phyloP scores from a whole-genome alignment of 1,140 invertebrate genomes.

The Tetramorium simillimum region DNA sequence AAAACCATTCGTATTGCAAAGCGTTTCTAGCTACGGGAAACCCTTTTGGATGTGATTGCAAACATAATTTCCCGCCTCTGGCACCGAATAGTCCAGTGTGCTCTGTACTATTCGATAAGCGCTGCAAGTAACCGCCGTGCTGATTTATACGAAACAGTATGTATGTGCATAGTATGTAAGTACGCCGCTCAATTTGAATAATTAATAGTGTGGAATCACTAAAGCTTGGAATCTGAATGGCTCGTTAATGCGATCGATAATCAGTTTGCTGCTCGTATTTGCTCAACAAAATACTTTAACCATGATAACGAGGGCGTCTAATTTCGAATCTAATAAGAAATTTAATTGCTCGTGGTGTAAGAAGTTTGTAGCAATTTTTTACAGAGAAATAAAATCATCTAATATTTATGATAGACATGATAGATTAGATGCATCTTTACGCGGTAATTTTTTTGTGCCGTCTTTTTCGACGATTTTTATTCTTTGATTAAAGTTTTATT shows the following conservation, averaged over 20 bases:
- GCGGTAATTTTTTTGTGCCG: neutral
- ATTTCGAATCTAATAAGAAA: neutral
- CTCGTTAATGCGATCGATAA: slow-evolving; percentile 24
- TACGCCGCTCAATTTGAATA: slow-evolving; percentile 38
- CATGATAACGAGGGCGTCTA: neutral
- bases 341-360: neutral
- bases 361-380: neutral
- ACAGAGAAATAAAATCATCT: neutral
- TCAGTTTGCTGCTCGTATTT: neutral
- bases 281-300: neutral
- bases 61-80: slow-evolving; percentile 25
- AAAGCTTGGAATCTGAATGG: slow-evolving; percentile 29
- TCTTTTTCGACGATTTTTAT: neutral
- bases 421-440: neutral
- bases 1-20: neutral
- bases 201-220: slow-evolving; percentile 45
- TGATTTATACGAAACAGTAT: slow-evolving; percentile 56
- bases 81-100: neutral
- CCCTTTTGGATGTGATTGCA: slow-evolving; percentile 7
- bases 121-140: slow-evolving; percentile 16
- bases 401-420: neutral
- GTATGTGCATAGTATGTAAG: slow-evolving; percentile 5
- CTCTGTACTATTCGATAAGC: slow-evolving; percentile 22
- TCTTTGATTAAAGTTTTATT: neutral
- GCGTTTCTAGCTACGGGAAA: neutral